Conservation (phyloP, 2,888 invertebrate genomes). For the Thecocarcelia acutangulata region DNA sequence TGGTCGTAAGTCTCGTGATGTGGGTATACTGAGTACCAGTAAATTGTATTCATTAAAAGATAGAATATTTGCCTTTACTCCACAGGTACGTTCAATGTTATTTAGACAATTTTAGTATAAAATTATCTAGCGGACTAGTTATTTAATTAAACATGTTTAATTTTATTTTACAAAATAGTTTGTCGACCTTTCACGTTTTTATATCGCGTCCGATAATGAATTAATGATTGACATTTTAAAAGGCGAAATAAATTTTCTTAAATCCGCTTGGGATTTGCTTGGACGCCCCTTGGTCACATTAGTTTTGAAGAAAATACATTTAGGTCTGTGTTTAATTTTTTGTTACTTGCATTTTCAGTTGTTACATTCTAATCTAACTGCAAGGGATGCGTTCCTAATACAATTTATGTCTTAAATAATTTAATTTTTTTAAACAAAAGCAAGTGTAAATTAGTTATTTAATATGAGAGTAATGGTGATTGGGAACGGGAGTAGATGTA, state of each 20-base stretch:
- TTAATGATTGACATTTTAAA: constrained; percentile 98
- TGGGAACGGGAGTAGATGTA: neutral
- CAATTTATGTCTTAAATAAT: constrained; percentile 67
- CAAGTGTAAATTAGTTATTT: constrained; percentile 61
- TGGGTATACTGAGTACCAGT: constrained; percentile 98
- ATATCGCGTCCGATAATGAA: constrained; percentile 98
- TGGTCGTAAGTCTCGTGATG: constrained; percentile 97
- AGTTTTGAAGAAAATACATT: constrained; percentile 92
- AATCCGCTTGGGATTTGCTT: constrained; percentile 98
- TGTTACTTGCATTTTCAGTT: constrained; percentile 69
- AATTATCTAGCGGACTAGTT: neutral
- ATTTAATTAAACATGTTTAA: constrained; percentile 60
- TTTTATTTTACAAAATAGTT: constrained; percentile 85
- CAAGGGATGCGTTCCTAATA: constrained; percentile 73
- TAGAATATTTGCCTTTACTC: constrained; percentile 98
- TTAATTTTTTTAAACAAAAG: constrained; percentile 70
- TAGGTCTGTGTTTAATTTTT: constrained; percentile 85
- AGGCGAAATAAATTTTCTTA: constrained; percentile 98
- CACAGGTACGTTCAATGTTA: constrained; percentile 88
- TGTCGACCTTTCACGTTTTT: constrained; percentile 98
- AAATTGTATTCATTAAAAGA: constrained; percentile 98
- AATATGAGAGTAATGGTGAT: constrained; percentile 8
- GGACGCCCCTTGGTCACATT: constrained; percentile 97
- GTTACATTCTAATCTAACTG: constrained; percentile 73
- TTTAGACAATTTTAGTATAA: neutral